These are phyloP conservation scores for Zaprionus gabonicus DNA, from an alignment of 1,140 invertebrate genomes.

Conservation along the genomic window DNA sequence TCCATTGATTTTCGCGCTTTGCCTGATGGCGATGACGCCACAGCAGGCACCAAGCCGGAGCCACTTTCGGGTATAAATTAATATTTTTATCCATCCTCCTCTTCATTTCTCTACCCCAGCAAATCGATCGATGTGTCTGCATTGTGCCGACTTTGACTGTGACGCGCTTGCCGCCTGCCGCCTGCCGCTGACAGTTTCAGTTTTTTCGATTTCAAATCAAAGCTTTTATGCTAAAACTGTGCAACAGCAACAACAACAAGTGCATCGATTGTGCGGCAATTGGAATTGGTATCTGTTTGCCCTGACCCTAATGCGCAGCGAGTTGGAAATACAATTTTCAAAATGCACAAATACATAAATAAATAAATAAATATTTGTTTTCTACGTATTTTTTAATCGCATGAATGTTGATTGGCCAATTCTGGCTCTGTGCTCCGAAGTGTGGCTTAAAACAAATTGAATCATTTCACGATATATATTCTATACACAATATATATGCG, in stretches of 20 bases:
- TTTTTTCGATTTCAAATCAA: conserved; percentile 32
- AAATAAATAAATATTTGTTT: conserved; percentile 19
- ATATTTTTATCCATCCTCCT: conserved; percentile 39
- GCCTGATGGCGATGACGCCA: conserved; percentile 30
- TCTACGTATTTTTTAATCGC: conserved; percentile 6
- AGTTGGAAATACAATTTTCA: conserved; percentile 42
- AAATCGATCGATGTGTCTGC: conserved; percentile 13
- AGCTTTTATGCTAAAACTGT: conserved; percentile 16
- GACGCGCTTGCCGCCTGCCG: conserved; percentile 55
- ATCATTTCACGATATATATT: not conserved
- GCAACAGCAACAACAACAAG: not conserved
- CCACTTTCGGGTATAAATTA: conserved; percentile 58
- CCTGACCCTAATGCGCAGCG: conserved; percentile 45
- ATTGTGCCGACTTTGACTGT: conserved; percentile 49
- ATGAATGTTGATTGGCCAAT: conserved; percentile 17
- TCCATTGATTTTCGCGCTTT: conserved; percentile 56
- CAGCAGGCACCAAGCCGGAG: conserved; percentile 4
- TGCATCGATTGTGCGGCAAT: conserved; percentile 27
- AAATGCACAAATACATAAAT: conserved; percentile 24
- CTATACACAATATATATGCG: not conserved
- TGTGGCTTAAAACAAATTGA: conserved; percentile 15
- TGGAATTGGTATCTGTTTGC: conserved; percentile 32
- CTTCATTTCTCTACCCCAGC: not conserved
- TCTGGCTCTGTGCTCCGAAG: not conserved
- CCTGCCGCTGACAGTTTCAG: conserved; percentile 57